Percentiles rank a stretch among this genome's conserved stretches.
phyloP scores from a whole-genome alignment of 2,888 invertebrate species.

The Cephalotes varians region DNA sequence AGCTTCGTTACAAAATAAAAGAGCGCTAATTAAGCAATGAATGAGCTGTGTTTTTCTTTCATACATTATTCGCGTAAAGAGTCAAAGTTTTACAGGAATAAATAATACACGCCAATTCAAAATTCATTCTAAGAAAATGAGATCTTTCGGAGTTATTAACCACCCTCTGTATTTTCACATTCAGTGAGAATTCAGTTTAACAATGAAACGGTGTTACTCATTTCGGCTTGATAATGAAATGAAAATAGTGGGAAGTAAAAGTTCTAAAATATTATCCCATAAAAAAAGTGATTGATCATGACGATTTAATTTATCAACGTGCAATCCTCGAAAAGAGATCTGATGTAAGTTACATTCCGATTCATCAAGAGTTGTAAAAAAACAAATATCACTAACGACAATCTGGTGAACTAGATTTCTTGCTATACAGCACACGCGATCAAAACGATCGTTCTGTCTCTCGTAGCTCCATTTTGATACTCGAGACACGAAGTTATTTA shows the following conservation, averaged over 20 bases:
- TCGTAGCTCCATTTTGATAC: conserved; percentile 31
- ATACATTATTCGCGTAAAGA: conserved; percentile 34
- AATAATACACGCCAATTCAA: background rate
- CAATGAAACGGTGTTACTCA: conserved; percentile 20
- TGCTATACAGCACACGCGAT: background rate
- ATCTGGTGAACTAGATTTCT: conserved; percentile 11
- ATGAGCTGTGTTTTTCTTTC: conserved; percentile 24
- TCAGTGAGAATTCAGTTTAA: conserved; percentile 28
- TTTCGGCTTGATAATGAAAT: conserved; percentile 47
- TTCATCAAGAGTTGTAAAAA: conserved; percentile 6
- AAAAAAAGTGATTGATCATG: conserved; percentile 16
- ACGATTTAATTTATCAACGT: background rate
- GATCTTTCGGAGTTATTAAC: conserved; percentile 39
- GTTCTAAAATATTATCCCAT: conserved; percentile 19
- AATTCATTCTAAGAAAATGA: conserved; percentile 39
- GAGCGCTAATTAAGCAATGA: conserved; percentile 22
- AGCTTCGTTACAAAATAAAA: conserved; percentile 13
- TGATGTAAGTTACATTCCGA: background rate
- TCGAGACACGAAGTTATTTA: conserved; percentile 65
- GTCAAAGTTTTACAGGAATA: background rate
- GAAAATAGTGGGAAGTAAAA: conserved; percentile 31
- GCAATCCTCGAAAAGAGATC: background rate
- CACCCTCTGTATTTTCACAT: conserved; percentile 32
- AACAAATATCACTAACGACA: conserved; percentile 18
- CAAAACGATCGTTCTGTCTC: conserved; percentile 39